Percentiles rank a stretch among this genome's conserved stretches.
phyloP scores from a whole-genome alignment of 2,888 invertebrate genomes.

The Xanthia icteritia region DNA sequence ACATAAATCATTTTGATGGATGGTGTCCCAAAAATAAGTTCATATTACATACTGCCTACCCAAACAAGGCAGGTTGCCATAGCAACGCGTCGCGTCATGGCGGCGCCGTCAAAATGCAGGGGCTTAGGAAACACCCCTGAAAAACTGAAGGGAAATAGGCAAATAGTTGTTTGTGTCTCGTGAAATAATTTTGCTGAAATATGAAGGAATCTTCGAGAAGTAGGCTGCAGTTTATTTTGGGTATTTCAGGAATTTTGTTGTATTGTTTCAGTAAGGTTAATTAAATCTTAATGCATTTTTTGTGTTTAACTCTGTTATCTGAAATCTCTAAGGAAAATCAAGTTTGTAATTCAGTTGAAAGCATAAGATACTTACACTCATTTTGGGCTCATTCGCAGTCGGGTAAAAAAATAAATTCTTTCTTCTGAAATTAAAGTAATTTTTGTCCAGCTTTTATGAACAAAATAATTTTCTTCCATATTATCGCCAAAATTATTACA shows the following conservation, averaged over 20 bases:
- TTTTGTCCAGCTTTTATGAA: neutral
- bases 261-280: too few relatives aligned
- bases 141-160: slow-evolving; percentile 59
- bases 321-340: neutral
- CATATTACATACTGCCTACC: slow-evolving; percentile 50
- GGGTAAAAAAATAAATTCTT: too few relatives aligned
- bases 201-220: neutral
- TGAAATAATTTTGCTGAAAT: slow-evolving; percentile 15
- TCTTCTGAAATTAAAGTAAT: too few relatives aligned
- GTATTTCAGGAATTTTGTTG: neutral
- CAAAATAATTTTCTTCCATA: neutral
- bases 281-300: neutral
- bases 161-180: neutral
- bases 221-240: neutral
- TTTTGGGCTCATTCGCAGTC: neutral
- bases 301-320: neutral
- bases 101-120: slow-evolving; percentile 76
- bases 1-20: slow-evolving; percentile 52
- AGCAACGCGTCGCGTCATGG: slow-evolving; percentile 76
- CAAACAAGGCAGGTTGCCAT: slow-evolving; percentile 75
- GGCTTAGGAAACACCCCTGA: slow-evolving; percentile 58
- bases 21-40: slow-evolving; percentile 46
- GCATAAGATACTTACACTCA: neutral
- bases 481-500: neutral
- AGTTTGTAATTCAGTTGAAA: neutral